phyloP scores from a whole-genome alignment of 2,797 vertebrate species.

The Apogon talboti region DNA sequence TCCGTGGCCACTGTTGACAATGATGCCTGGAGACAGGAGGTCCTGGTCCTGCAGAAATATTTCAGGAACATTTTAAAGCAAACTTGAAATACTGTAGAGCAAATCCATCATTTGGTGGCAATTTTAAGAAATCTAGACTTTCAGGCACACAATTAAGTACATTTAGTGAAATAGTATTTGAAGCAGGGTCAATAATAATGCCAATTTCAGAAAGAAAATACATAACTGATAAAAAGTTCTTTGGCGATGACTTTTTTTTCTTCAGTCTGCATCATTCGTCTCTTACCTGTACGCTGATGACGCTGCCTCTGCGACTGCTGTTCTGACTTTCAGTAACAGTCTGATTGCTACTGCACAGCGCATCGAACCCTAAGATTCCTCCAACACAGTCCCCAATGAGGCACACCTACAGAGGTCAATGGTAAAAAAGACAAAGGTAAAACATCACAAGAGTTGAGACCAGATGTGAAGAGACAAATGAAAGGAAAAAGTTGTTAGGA shows the following conservation, averaged over 20 bases:
- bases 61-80: background rate
- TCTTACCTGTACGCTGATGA: slow-evolving; percentile 92
- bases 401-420: slow-evolving; percentile 86
- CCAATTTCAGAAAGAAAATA: too few species aligned
- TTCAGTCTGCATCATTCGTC: background rate
- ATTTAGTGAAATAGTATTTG: too few species aligned
- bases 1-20: slow-evolving; percentile 87
- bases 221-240: too few species aligned
- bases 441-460: background rate
- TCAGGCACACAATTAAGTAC: too few species aligned
- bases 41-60: slow-evolving; percentile 88
- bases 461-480: too few species aligned
- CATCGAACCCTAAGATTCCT: slow-evolving; percentile 96
- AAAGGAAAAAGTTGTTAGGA: too few species aligned
- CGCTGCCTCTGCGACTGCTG: slow-evolving; percentile 95
- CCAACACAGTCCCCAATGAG: slow-evolving; percentile 96
- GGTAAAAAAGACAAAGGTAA: slow-evolving; percentile 12
- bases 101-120: background rate
- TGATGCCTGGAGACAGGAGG: slow-evolving; percentile 93
- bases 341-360: slow-evolving; percentile 93
- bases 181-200: too few species aligned
- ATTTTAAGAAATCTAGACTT: too few species aligned
- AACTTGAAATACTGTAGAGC: background rate
- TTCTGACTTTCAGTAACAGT: slow-evolving; percentile 93
- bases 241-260: too few species aligned